These are phyloP conservation scores for Hylaea fasciaria DNA, from an alignment of 2,888 invertebrate genomes.

Conservation along the genomic window DNA sequence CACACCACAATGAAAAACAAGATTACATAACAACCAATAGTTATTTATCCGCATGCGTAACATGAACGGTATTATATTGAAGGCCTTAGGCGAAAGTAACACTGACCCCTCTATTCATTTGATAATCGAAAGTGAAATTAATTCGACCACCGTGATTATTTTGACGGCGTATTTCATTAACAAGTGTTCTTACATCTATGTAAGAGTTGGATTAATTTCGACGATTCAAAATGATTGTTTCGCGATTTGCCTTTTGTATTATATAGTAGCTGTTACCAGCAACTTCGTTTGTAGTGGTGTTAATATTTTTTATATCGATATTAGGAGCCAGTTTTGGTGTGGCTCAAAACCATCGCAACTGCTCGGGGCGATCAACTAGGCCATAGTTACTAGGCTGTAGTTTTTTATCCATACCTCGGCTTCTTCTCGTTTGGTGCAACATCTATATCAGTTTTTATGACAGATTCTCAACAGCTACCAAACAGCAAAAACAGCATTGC, in stretches of 20 bases:
- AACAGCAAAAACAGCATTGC: no score
- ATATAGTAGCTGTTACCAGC: no score
- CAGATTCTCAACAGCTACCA: no score
- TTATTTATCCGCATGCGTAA: conserved; percentile 48
- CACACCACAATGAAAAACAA: conserved; percentile 46
- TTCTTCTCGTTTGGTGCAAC: no score
- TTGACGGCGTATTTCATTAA: conserved; percentile 65
- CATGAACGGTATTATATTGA: conserved; percentile 62
- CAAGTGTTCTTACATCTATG: conserved; percentile 55
- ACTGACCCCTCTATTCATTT: conserved; percentile 79
- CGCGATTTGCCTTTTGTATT: conserved; percentile 18
- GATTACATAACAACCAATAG: conserved; percentile 46
- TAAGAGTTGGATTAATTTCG: conserved; percentile 35
- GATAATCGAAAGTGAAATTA: conserved; percentile 81
- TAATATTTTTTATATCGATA: background rate
- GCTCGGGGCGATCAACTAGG: no score
- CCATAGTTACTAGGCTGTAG: no score
- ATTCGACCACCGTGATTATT: conserved; percentile 67
- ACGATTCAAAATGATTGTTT: conserved; percentile 35
- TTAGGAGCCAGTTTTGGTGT: no score
- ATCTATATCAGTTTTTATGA: no score
- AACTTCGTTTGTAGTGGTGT: no score
- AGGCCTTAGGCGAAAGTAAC: conserved; percentile 73
- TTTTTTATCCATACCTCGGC: no score
- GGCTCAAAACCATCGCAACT: no score